Percentiles rank a stretch among this genome's conserved stretches.
Evolutionary conservation across 2,888 invertebrate species (phyloP).

Genomic region (Stenichneumon culpator): DNA sequence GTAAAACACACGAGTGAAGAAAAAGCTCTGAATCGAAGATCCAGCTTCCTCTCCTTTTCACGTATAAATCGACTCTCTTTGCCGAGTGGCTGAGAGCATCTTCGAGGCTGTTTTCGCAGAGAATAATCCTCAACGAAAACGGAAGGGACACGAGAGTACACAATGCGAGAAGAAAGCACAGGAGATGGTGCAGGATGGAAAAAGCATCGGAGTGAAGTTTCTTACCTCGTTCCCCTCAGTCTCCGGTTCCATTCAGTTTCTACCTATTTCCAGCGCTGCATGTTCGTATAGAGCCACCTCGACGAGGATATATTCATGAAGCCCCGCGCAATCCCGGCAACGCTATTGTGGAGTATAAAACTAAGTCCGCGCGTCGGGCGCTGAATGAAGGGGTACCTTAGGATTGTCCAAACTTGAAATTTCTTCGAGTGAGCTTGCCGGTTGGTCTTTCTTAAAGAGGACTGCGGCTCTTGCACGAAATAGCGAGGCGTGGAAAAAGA

Average conservation of each 20-base stretch:
- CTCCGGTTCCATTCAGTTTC: slow-evolving; percentile 41
- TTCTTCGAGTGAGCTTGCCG: slow-evolving; percentile 21
- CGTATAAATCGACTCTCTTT: slow-evolving; percentile 17
- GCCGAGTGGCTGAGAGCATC: not conserved
- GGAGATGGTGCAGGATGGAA: slow-evolving; percentile 2
- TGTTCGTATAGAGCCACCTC: not conserved
- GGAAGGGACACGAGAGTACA: slow-evolving; percentile 55
- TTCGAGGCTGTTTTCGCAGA: slow-evolving; percentile 48
- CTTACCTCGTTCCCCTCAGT: slow-evolving; percentile 27
- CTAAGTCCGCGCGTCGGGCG: slow-evolving; percentile 23
- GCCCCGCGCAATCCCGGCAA: slow-evolving; percentile 21
- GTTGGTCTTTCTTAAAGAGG: not conserved
- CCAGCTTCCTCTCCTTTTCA: not conserved
- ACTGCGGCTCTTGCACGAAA: slow-evolving; percentile 9
- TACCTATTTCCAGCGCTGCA: slow-evolving; percentile 18
- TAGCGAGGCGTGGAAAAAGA: not conserved
- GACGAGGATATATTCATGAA: slow-evolving; percentile 48
- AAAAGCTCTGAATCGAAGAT: not conserved
- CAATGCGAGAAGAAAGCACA: slow-evolving; percentile 38
- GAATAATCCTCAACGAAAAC: slow-evolving; percentile 62
- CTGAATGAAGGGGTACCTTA: not conserved
- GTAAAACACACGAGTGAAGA: not conserved
- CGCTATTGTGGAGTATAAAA: slow-evolving; percentile 13
- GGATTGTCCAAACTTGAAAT: slow-evolving; percentile 44
- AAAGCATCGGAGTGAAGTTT: slow-evolving; percentile 41